Base-by-base conservation (phyloP, 2,888 invertebrate species). In the Erebia epiphron region DNA sequence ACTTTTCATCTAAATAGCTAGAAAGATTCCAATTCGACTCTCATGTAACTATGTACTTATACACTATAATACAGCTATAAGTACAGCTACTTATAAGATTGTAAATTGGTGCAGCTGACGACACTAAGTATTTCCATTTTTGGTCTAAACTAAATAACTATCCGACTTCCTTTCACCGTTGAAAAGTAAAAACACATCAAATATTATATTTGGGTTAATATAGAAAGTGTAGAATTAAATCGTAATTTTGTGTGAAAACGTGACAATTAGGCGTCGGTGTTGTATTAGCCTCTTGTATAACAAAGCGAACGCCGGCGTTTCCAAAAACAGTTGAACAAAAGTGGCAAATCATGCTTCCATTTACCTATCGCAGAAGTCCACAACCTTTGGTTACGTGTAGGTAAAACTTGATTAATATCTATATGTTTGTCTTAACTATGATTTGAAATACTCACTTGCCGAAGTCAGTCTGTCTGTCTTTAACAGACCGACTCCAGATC, bases 321-420 rank as follows among this genome's bases (percentile, higher is more conserved):
- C 86, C 85, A 85, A 90, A 90, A 92, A 91, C 90, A 91, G 90
- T 90, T 86, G 86, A 81, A 81, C 76, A 81, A 92, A 91, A 90
- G 84, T 91, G 90, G 87, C 90, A 83, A 92, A 88, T 93, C 92
- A 93, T 91, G 79, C 83, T 83, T 92, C 91, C 91, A 92, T 92
- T 92, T 74, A 73, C 64, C 61, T 67, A 35, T 46, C n/a, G 16
- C 35, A 54, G 73, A 16, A 49, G 70, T 67, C 50, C 50, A n/a
- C 56, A 73, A 70, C 70, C 60, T 67, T 56, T 56, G 68, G 66
- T 5, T 7, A 35, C 26, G 35, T 0, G 35, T 35, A 35, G 35
- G 35, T 52, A 43, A 8, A 21, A 57, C 11, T 18, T 35, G n/a
- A 10, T 35, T 67, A 14, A 46, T 49, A 63, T 5, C 7, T 35